Conservation (phyloP, 2,113 vertebrate species). For the Odontesthes bonariensis region DNA sequence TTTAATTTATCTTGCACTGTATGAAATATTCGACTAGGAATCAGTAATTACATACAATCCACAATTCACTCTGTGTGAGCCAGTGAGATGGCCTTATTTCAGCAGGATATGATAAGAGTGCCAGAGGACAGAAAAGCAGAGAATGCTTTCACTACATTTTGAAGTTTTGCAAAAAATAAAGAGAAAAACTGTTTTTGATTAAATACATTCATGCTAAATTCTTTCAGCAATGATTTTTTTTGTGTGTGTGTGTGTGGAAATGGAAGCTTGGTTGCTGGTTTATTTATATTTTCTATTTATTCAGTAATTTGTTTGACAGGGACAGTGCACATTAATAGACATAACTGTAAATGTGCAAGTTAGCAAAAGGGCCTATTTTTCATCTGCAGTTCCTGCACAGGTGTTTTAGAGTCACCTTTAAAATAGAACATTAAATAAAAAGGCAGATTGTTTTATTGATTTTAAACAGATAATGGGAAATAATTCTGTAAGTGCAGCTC, state of each 20-base stretch:
- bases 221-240: slow-evolving; percentile 24
- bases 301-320: too few species aligned
- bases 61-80: slow-evolving; percentile 59
- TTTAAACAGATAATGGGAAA: slow-evolving; percentile 58
- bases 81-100: slow-evolving; percentile 72
- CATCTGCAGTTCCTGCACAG: too few species aligned
- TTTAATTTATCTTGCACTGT: slow-evolving; percentile 81
- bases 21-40: slow-evolving; percentile 73
- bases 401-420: too few species aligned
- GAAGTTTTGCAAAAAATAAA: slow-evolving; percentile 29
- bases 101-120: slow-evolving; percentile 70
- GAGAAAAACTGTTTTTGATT: slow-evolving; percentile 51
- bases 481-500: slow-evolving; percentile 48
- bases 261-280: slow-evolving; percentile 36
- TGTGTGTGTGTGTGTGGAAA: slow-evolving; percentile 61
- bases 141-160: slow-evolving; percentile 58
- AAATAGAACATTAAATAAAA: too few species aligned
- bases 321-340: too few species aligned
- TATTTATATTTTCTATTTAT: slow-evolving; percentile 1
- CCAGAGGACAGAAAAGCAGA: slow-evolving; percentile 53
- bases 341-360: too few species aligned
- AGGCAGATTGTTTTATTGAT: slow-evolving; percentile 32
- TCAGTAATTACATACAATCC: slow-evolving; percentile 77
- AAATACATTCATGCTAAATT: slow-evolving; percentile 39
- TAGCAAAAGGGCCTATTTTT: too few species aligned